These are phyloP conservation scores for Etheostoma spectabile DNA, from an alignment of 2,113 vertebrate genomes.

Conservation along the genomic window DNA sequence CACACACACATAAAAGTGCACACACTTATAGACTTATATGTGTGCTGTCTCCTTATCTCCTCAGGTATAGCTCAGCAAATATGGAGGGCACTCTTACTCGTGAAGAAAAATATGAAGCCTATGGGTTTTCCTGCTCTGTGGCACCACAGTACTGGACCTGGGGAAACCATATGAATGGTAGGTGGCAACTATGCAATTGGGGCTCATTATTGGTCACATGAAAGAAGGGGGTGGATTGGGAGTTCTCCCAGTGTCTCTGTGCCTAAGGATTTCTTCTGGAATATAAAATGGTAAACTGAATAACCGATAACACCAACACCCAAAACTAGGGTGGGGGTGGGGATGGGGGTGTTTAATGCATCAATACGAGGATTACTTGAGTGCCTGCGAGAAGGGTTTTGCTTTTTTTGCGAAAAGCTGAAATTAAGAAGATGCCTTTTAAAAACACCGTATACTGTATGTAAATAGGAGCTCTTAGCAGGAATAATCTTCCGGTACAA, in stretches of 20 bases:
- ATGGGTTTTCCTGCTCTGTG: constrained; percentile 83
- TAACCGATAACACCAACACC: constrained; percentile 51
- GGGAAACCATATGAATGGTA: constrained; percentile 81
- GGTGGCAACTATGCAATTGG: constrained; percentile 39
- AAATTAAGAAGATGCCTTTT: constrained; percentile 51
- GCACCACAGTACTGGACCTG: constrained; percentile 86
- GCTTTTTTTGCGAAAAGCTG: constrained; percentile 16
- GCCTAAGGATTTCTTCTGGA: constrained; percentile 52
- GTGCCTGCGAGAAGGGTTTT: constrained; percentile 43
- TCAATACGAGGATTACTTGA: constrained; percentile 60
- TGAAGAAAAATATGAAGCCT: constrained; percentile 79
- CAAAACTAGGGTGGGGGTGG: constrained; percentile 13
- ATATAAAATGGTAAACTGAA: constrained; percentile 47
- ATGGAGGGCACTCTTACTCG: constrained; percentile 84
- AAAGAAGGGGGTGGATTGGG: neutral
- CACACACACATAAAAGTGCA: neutral
- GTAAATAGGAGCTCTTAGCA: constrained; percentile 52
- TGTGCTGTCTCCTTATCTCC: neutral
- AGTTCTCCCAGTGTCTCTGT: constrained; percentile 12
- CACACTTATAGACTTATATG: neutral
- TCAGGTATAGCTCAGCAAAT: constrained; percentile 85
- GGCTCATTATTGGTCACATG: constrained; percentile 21
- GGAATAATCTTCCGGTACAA: constrained; percentile 52
- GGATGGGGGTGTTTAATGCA: constrained; percentile 42
- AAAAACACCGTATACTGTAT: constrained; percentile 42